These are phyloP conservation scores for Meda fulgida DNA, from an alignment of 2,797 vertebrate genomes.

Conservation along the genomic window DNA sequence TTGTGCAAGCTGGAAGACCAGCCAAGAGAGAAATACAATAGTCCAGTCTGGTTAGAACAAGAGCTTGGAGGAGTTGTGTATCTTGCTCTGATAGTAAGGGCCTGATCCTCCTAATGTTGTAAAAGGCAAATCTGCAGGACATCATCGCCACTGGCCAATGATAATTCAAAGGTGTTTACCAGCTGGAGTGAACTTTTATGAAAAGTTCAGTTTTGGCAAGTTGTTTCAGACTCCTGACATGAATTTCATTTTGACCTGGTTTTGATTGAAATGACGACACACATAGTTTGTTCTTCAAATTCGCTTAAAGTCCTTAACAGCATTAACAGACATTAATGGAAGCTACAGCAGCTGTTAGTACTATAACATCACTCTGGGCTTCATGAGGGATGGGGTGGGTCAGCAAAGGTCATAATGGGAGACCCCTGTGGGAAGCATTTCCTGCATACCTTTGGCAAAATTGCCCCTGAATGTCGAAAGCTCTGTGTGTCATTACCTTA, in stretches of 20 bases:
- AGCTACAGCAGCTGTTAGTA: slow-evolving; percentile 45
- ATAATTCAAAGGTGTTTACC: too few relatives aligned
- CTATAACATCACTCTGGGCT: slow-evolving; percentile 22
- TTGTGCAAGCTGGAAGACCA: too few relatives aligned
- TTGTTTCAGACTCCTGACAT: not conserved
- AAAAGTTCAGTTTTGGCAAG: not conserved
- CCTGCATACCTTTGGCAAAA: slow-evolving; percentile 35
- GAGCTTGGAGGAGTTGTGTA: too few relatives aligned
- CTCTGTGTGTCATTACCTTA: slow-evolving; percentile 46
- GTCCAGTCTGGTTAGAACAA: too few relatives aligned
- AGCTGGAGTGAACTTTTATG: not conserved
- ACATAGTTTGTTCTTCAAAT: not conserved
- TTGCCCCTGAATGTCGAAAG: slow-evolving; percentile 11
- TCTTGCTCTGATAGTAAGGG: too few relatives aligned
- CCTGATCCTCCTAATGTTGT: too few relatives aligned
- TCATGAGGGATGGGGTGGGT: slow-evolving; percentile 31
- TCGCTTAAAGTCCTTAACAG: not conserved
- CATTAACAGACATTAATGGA: slow-evolving; percentile 44
- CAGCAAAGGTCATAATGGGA: slow-evolving; percentile 30
- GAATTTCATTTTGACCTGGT: not conserved
- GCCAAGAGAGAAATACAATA: too few relatives aligned
- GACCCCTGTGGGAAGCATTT: slow-evolving; percentile 39
- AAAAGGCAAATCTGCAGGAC: too few relatives aligned
- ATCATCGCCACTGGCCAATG: not conserved
- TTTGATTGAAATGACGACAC: not conserved